Percentiles rank a stretch among this genome's conserved stretches.
Conservation (phyloP, 2,113 vertebrate genomes). For the Corythoichthys haematopterus region DNA sequence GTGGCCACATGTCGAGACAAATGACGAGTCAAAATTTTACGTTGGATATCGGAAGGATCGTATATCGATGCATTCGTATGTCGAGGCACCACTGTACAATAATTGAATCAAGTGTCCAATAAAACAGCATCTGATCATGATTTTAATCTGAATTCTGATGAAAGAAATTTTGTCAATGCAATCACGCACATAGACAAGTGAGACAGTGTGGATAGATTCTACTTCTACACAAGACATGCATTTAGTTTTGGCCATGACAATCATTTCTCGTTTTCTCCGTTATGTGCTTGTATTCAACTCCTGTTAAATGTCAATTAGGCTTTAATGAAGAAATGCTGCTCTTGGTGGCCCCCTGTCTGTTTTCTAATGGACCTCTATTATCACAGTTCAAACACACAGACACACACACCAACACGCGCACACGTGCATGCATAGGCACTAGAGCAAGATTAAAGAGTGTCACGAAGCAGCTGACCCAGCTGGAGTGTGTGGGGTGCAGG, state of each 20-base stretch:
- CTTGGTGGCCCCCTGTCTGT: slow-evolving; percentile 34
- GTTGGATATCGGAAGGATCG: too few relatives aligned
- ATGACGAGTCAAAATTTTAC: too few relatives aligned
- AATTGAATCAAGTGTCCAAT: too few relatives aligned
- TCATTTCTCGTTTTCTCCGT: slow-evolving; percentile 16
- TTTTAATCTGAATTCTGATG: too few relatives aligned
- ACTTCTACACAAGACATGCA: slow-evolving; percentile 22
- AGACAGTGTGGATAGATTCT: slow-evolving; percentile 25
- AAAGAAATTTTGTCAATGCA: slow-evolving; percentile 30
- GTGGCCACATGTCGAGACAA: too few relatives aligned
- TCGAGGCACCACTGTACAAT: too few relatives aligned
- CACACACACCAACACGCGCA: slow-evolving; percentile 7
- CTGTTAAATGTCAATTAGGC: slow-evolving; percentile 47
- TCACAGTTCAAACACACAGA: slow-evolving; percentile 34
- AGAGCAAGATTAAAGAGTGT: slow-evolving; percentile 33
- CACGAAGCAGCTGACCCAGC: slow-evolving; percentile 38
- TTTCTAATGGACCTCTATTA: slow-evolving; percentile 53
- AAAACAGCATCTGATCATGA: too few relatives aligned
- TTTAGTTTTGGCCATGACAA: not conserved
- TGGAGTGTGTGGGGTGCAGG: slow-evolving; percentile 31
- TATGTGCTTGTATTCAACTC: slow-evolving; percentile 1
- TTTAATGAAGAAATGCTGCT: slow-evolving; percentile 40
- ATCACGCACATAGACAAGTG: not conserved
- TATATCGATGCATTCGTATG: too few relatives aligned
- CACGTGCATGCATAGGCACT: slow-evolving; percentile 1